These are phyloP conservation scores for Trichoplusia ni DNA, from an alignment of 1,140 invertebrate species.

Conservation along the genomic window DNA sequence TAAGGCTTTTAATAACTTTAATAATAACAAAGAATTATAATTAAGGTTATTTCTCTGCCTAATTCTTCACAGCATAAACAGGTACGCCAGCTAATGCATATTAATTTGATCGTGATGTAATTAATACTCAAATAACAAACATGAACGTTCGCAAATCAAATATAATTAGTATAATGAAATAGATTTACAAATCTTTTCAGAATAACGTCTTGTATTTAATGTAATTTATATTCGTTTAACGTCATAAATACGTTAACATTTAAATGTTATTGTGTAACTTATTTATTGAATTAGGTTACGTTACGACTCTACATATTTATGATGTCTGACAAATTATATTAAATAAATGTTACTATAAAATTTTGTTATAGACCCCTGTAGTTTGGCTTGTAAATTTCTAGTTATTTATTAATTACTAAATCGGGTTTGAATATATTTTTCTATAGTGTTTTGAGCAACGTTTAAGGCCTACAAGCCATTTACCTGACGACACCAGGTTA, in stretches of 20 bases:
- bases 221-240: background rate
- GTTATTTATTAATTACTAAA: too few relatives aligned
- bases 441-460: too few relatives aligned
- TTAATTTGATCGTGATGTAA: slow-evolving; percentile 21
- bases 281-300: slow-evolving; percentile 20
- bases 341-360: slow-evolving; percentile 1
- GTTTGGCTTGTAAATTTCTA: background rate
- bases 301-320: slow-evolving; percentile 19
- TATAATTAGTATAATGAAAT: background rate
- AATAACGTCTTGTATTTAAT: background rate
- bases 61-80: background rate
- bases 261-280: slow-evolving; percentile 8
- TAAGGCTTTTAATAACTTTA: background rate
- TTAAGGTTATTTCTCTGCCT: background rate
- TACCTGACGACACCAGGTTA: too few relatives aligned
- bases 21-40: background rate
- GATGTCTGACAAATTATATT: slow-evolving; percentile 7
- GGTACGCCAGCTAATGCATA: slow-evolving; percentile 5
- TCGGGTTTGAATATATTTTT: too few relatives aligned
- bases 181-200: background rate
- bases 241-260: slow-evolving; percentile 3
- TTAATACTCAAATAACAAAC: slow-evolving; percentile 12
- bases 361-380: slow-evolving; percentile 1
- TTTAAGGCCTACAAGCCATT: too few relatives aligned
- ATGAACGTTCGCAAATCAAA: background rate